phyloP scores from a whole-genome alignment of 2,797 vertebrate genomes.

The Sternarchorhynchus goeldii region DNA sequence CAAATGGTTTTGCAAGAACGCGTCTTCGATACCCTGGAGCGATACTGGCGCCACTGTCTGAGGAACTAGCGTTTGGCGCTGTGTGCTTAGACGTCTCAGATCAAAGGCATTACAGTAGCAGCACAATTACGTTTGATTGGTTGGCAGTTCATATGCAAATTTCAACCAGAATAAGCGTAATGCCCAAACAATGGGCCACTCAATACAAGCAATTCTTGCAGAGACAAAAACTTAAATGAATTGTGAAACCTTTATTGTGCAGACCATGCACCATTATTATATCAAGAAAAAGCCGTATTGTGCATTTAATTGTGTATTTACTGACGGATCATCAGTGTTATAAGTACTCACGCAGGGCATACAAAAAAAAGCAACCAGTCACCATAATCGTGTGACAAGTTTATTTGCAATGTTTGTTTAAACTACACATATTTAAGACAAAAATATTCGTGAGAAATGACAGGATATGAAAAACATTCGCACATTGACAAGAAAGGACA shows the following conservation, averaged over 20 bases:
- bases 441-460: slow-evolving; percentile 8
- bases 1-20: slow-evolving; percentile 59
- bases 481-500: neutral
- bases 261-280: neutral
- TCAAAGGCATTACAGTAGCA: slow-evolving; percentile 79
- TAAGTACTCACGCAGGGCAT: neutral
- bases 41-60: slow-evolving; percentile 66
- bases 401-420: slow-evolving; percentile 30
- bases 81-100: slow-evolving; percentile 55
- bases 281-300: too few relatives aligned
- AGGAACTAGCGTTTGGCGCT: slow-evolving; percentile 65
- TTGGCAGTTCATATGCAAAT: slow-evolving; percentile 69
- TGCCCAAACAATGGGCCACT: slow-evolving; percentile 51
- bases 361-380: neutral
- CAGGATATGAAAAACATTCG: slow-evolving; percentile 1
- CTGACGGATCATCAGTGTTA: neutral
- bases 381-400: slow-evolving; percentile 1
- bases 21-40: slow-evolving; percentile 58
- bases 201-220: neutral
- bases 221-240: neutral
- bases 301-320: too few relatives aligned
- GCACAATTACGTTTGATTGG: slow-evolving; percentile 70
- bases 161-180: slow-evolving; percentile 52
- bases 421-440: slow-evolving; percentile 12
- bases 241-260: neutral